Evolutionary conservation across 2,797 vertebrate species (phyloP), one percentile per base, ranked within the genome.

Genomic region (Erpetoichthys calabaricus): DNA sequence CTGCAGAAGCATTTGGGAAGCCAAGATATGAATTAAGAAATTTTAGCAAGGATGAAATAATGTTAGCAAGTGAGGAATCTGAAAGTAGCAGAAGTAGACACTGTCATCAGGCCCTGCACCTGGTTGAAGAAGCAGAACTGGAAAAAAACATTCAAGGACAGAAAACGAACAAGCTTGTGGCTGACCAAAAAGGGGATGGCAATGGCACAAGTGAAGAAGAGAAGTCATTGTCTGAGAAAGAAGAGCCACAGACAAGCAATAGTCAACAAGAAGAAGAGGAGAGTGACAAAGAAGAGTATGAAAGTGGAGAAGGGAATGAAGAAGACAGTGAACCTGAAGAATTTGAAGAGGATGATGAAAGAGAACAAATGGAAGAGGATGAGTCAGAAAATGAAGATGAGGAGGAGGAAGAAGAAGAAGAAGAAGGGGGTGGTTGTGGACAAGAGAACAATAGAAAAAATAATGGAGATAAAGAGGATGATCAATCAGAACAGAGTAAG

Each of bases 131-230:
- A 56, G 57, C 49, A 59, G 9, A 52, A 8, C 41, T 4, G 8
- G 49, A 56, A 46, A 54, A 9, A 50, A 43, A 42, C 65, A 70
- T 7, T 64, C 69, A 8, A 57, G 68, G 4, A 60, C 62, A 6
- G 64, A 58, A 6, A 56, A 50, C 3, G 61, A 6, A 3, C 60
- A 45, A 55, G 64, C 70, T 25, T 45, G 50, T 46, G 51, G 45
- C 41, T 10, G 65, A 68, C 3, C 66, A 67, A 42, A 45, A 45
- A 3, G 63, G 71, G 8, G 10, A 53, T 25, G 51, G 50, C 8
- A 49, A 10, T 5, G 25, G 43, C 10, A 43, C 54, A 47, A 44
- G 6, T 8, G 47, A 56, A 8, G 54, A 56, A 3, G 57, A 62
- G 53, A 54, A 56, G 42, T 10, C 5, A 47, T 6, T 45, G 47